Evolutionary conservation across 1,140 invertebrate genomes (phyloP), one percentile per base, ranked within the genome.

Genomic region (Anadara kagoshimensis): DNA sequence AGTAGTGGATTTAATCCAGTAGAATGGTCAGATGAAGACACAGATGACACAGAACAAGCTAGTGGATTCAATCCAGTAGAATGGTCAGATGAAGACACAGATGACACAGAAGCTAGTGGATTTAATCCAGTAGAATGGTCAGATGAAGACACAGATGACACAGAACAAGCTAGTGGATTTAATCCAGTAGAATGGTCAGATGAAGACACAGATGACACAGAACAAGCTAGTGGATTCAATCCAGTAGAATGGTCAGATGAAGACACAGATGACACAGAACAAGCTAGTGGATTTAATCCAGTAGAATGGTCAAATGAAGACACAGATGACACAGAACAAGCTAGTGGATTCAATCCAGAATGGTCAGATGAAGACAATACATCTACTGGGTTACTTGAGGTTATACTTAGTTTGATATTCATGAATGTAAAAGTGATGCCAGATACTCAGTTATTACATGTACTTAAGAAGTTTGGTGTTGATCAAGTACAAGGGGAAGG

Each of bases 351-450:
- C 20, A 12, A 14, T 41, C 47, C n/a, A 53, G 49, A 4, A 62
- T 86, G 85, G 83, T 49, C 80, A 57, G 79, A 81, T 8, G 79
- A 83, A 58, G 85, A 88, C 22, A 81, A 84, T 57, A 73, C 80
- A 4, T 87, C 82, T 63, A 81, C 78, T 22, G 83, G 82, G 18
- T 78, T 89, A n/a, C 41, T 89, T 26, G 81, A 85, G 69, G 79
- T 87, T 10, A 72, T 85, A n/a, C 78, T 89, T 0, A 83, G 81
- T 59, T 53, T 86, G 11, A 82, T 89, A 44, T 89, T 86, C 62
- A 89, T 89, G 87, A 85, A 83, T 72, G 84, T 84, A 41, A 83
- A 85, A 69, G 74, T 85, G 11, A 81, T 88, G 45, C 64, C 61
- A 53, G 86, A 87, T 29, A 71, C 85, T 87, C 76, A 79, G 83